A percentile compares a stretch with the other conserved stretches of the same genome.
phyloP scores from a whole-genome alignment of 2,888 invertebrate species.

The Sarcophaga variegata region DNA sequence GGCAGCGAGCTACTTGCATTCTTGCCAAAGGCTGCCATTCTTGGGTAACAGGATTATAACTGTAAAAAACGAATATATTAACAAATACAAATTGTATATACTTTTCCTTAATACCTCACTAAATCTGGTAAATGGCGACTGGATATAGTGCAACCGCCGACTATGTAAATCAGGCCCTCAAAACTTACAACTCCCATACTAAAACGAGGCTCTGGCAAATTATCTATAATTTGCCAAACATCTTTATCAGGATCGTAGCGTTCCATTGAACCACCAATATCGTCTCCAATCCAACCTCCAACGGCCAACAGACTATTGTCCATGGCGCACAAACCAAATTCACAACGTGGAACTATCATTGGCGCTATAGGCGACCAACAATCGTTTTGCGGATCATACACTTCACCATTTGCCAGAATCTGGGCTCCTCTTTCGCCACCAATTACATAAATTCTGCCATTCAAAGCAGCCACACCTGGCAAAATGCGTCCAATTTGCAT shows the following conservation, averaged over 20 bases:
- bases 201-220: constrained; percentile 92
- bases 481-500: constrained; percentile 93
- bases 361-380: constrained; percentile 86
- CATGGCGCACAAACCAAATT: constrained; percentile 93
- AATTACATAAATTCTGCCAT: constrained; percentile 93
- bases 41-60: constrained; percentile 90
- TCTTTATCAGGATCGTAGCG: constrained; percentile 91
- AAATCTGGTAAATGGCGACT: constrained; percentile 91
- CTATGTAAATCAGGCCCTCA: constrained; percentile 88
- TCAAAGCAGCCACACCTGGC: constrained; percentile 92
- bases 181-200: constrained; percentile 94
- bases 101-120: constrained; percentile 80
- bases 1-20: constrained; percentile 91
- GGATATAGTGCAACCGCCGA: constrained; percentile 93
- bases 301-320: constrained; percentile 92
- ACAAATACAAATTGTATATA: not conserved
- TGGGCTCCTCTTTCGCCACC: constrained; percentile 96
- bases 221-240: constrained; percentile 89
- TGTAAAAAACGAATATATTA: constrained; percentile 73
- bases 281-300: constrained; percentile 96
- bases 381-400: constrained; percentile 88
- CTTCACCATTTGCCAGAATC: constrained; percentile 93
- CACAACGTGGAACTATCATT: constrained; percentile 93
- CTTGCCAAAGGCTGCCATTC: constrained; percentile 90
- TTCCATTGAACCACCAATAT: constrained; percentile 94